Base-by-base conservation (phyloP, 2,888 invertebrate species). In the Ormyrus rosae region DNA sequence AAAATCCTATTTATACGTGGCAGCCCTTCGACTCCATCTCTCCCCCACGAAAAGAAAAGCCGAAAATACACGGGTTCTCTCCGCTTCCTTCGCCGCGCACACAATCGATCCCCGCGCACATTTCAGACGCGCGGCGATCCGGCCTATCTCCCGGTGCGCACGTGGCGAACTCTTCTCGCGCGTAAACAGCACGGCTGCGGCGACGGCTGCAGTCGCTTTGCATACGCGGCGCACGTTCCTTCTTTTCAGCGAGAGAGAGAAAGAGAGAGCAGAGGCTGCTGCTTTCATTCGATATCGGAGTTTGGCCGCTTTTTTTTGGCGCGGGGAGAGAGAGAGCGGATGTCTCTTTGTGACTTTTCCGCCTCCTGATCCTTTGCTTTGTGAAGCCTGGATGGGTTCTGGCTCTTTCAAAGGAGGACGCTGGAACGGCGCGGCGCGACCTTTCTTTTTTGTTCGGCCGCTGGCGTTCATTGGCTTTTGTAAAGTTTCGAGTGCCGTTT, bases 171-270 rank as follows among this genome's bases (percentile, higher is more conserved):
- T 34, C 34, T 34, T 34, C 34, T 63, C 69, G 58, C 69, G 58
- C 60, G 75, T 69, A 70, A 75, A 80, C 68, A 80, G 19, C 11
- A 45, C 56, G 34, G 64, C 64, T 2, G 34, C 34, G 34, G 34
- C 34, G 34, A 3, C 34, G 11, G 13, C 11, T 50, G 6, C 34
- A 8, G 50, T 58, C 5, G 11, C 13, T 51, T 50, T 63, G 10
- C n/a, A 13, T 2, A 19, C 0, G 6, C 10, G 10, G 51, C 11
- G 50, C 10, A 64, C 71, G 46, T 60, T 60, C 60, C 58, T 65
- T 45, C 60, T 65, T 71, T 78, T 60, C 51, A 65, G 51, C 45
- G 65, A 56, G 58, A 13, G 50, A 13, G 11, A 56, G 58, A 13
- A 34, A 13, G 11, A 56, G 19, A 19, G 13, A n/a, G 11, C n/a